Percentiles rank a stretch among this genome's conserved stretches.
These are phyloP conservation scores for Euglossa dilemma DNA, from an alignment of 1,140 invertebrate species.

Conservation along the genomic window DNA sequence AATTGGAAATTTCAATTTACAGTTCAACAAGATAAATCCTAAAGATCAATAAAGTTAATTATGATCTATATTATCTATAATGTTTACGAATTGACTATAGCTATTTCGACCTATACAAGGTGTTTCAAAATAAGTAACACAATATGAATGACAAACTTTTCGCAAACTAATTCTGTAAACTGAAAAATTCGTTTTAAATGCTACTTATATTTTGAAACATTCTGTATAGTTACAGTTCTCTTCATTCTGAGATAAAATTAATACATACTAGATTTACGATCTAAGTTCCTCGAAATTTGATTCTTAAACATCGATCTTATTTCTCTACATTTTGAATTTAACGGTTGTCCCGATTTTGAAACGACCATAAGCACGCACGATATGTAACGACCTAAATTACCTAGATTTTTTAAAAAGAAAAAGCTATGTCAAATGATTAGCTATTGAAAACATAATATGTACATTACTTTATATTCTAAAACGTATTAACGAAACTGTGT, in stretches of 20 bases:
- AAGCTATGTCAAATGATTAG: background rate
- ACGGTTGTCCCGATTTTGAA: conserved; percentile 1
- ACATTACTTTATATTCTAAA: background rate
- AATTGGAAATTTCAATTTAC: background rate
- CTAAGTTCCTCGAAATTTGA: conserved; percentile 10
- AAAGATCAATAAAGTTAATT: conserved; percentile 13
- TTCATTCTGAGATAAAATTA: background rate
- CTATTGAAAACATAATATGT: conserved; percentile 9
- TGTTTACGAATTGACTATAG: conserved; percentile 39
- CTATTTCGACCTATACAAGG: background rate
- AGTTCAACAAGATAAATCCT: conserved; percentile 15
- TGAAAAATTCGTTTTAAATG: background rate
- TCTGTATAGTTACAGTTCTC: background rate
- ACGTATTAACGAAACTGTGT: background rate
- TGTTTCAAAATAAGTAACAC: background rate
- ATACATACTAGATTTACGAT: conserved; percentile 1
- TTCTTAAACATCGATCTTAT: conserved; percentile 12
- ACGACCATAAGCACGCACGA: conserved; percentile 42
- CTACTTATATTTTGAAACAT: background rate
- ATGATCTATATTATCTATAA: conserved; percentile 28
- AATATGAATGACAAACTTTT: background rate
- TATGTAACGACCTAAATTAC: conserved; percentile 46
- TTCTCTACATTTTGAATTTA: background rate
- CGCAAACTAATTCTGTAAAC: background rate
- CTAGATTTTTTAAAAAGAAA: conserved; percentile 10